Evolutionary conservation across 2,888 invertebrate species (phyloP).

Genomic region (Leucophenga montana): DNA sequence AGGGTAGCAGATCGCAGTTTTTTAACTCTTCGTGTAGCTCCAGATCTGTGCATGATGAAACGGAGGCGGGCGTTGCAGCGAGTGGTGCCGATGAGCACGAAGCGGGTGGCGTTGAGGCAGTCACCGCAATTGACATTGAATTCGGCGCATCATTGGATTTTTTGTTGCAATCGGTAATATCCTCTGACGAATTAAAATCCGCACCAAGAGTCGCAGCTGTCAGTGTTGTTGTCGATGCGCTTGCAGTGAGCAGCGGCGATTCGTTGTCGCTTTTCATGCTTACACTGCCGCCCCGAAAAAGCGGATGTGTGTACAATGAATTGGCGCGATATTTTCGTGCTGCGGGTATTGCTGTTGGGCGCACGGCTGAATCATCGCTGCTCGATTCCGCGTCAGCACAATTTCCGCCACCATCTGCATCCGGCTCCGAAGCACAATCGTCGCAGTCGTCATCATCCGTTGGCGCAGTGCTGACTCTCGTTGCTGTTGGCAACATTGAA

Average conservation of each 20-base stretch:
- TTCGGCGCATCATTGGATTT: conserved; percentile 46
- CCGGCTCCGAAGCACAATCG: conserved; percentile 65
- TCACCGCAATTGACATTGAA: conserved; percentile 34
- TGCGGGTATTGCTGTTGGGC: conserved; percentile 56
- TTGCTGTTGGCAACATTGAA: conserved; percentile 33
- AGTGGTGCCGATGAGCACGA: conserved; percentile 43
- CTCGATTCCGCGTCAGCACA: conserved; percentile 71
- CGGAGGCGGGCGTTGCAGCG: conserved; percentile 51
- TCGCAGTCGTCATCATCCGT: conserved; percentile 64
- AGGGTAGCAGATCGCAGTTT: conserved; percentile 58
- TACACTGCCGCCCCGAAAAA: conserved; percentile 69
- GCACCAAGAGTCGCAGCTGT: conserved; percentile 37
- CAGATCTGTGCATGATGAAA: conserved; percentile 55
- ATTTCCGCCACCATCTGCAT: conserved; percentile 70
- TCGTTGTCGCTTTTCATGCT: conserved; percentile 51
- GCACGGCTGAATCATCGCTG: conserved; percentile 68
- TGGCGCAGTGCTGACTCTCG: conserved; percentile 31
- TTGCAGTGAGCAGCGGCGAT: conserved; percentile 41
- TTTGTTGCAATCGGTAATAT: conserved; percentile 51
- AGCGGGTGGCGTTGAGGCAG: conserved; percentile 41
- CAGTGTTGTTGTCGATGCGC: conserved; percentile 46
- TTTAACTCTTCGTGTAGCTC: conserved; percentile 64
- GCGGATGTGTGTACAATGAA: conserved; percentile 77
- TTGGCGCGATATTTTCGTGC: conserved; percentile 74
- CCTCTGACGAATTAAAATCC: conserved; percentile 60